Percentiles rank a stretch among this genome's conserved stretches.
Evolutionary conservation across 2,888 invertebrate genomes (phyloP).

Genomic region (Sesamia inferens): DNA sequence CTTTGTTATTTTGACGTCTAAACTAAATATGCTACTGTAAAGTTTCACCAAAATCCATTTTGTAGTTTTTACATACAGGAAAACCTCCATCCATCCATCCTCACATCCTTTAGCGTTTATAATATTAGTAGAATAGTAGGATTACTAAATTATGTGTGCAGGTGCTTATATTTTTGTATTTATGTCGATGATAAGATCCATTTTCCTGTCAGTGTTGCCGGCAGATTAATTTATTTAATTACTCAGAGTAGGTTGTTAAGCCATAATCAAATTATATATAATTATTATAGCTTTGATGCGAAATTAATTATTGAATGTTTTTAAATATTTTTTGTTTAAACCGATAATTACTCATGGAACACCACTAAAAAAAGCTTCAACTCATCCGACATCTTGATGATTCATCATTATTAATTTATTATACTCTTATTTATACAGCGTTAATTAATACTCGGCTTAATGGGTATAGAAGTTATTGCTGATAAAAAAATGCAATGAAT

Average conservation of each 20-base stretch:
- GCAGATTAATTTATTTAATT: conserved; percentile 22
- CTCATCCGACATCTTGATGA: conserved; percentile 6
- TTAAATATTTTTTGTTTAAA: background rate
- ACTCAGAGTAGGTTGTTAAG: background rate
- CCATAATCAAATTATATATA: conserved; percentile 11
- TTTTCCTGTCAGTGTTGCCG: background rate
- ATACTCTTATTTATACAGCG: conserved; percentile 18
- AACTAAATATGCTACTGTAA: no score
- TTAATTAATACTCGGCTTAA: conserved; percentile 45
- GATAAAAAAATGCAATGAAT: conserved; percentile 37
- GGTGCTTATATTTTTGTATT: background rate
- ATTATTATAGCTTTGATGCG: conserved; percentile 4
- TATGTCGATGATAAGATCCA: background rate
- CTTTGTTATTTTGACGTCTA: no score
- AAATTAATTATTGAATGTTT: conserved; percentile 5
- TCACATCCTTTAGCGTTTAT: no score
- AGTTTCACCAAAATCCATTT: no score
- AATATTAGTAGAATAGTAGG: no score
- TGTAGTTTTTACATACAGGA: no score
- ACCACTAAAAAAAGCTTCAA: conserved; percentile 20
- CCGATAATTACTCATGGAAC: background rate
- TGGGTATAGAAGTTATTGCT: conserved; percentile 4
- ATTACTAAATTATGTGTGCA: background rate
- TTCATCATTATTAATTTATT: conserved; percentile 40
- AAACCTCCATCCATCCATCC: no score